Percentiles rank a stretch among this genome's conserved stretches.
Evolutionary conservation across 1,140 invertebrate genomes (phyloP).

Genomic region (Macrosteles quadrilineatus): DNA sequence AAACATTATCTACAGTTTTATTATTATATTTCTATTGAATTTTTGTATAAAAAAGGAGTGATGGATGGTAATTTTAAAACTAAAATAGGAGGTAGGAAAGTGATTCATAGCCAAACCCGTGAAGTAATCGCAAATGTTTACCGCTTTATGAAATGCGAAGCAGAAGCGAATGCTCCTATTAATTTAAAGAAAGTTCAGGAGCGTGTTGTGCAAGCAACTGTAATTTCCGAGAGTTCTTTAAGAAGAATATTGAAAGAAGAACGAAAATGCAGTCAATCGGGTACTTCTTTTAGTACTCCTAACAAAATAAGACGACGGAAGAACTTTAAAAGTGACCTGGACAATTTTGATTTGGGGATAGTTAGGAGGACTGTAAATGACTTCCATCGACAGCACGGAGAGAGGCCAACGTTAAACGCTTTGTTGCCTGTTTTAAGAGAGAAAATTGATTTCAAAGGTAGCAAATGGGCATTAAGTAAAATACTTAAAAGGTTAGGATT

Average conservation of each 20-base stretch:
- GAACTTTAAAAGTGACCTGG: slow-evolving; percentile 3
- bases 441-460: slow-evolving; percentile 31
- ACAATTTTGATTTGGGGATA: slow-evolving; percentile 22
- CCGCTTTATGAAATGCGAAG: slow-evolving; percentile 29
- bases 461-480: slow-evolving; percentile 11
- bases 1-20: neutral
- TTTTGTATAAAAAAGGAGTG: neutral
- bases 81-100: slow-evolving; percentile 23
- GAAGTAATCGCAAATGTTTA: slow-evolving; percentile 30
- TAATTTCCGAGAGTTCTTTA: slow-evolving; percentile 19
- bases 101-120: slow-evolving; percentile 26
- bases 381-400: slow-evolving; percentile 9
- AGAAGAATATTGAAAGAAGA: slow-evolving; percentile 16
- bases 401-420: neutral
- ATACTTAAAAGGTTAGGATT: slow-evolving; percentile 28
- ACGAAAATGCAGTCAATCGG: neutral
- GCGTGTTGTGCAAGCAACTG: slow-evolving; percentile 18
- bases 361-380: slow-evolving; percentile 8
- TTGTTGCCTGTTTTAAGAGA: neutral
- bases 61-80: neutral
- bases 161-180: slow-evolving; percentile 4
- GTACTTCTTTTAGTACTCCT: slow-evolving; percentile 19
- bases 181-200: slow-evolving; percentile 21
- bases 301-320: slow-evolving; percentile 8
- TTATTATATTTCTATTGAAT: neutral